phyloP scores from a whole-genome alignment of 1,140 invertebrate species.

The Tetranychus urticae region DNA sequence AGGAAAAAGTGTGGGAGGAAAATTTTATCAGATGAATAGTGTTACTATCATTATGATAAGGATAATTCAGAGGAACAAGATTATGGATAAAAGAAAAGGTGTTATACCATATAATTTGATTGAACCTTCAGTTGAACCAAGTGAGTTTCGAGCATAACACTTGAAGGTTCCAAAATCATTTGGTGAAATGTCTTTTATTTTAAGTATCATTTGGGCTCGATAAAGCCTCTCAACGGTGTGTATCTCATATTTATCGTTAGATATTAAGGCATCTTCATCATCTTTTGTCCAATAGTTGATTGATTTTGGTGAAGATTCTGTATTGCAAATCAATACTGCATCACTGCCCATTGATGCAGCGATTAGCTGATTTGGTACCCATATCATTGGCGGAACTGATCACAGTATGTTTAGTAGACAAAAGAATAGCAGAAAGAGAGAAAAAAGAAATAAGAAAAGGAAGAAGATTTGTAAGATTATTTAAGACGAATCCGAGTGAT shows the following conservation, averaged over 20 bases:
- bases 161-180: constrained; percentile 60
- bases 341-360: constrained; percentile 22
- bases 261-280: constrained; percentile 12
- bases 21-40: too few species aligned
- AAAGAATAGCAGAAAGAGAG: not conserved
- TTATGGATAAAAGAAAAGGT: too few species aligned
- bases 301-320: constrained; percentile 16
- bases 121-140: constrained; percentile 71
- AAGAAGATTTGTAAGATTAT: not conserved
- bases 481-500: not conserved
- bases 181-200: constrained; percentile 8
- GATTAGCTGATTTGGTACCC: constrained; percentile 25
- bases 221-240: constrained; percentile 11
- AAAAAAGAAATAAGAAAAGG: not conserved
- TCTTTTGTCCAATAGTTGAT: constrained; percentile 17
- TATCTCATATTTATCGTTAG: constrained; percentile 13
- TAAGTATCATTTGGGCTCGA: constrained; percentile 13
- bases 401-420: too few species aligned
- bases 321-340: constrained; percentile 21
- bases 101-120: constrained; percentile 56
- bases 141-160: constrained; percentile 71
- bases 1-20: too few species aligned
- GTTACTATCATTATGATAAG: too few species aligned
- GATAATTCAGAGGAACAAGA: too few species aligned
- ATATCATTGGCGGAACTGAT: constrained; percentile 24